A percentile compares a stretch with the other conserved stretches of the same genome.
Evolutionary conservation across 2,113 vertebrate species (phyloP).

Genomic region (Neolamprologus falcicula): DNA sequence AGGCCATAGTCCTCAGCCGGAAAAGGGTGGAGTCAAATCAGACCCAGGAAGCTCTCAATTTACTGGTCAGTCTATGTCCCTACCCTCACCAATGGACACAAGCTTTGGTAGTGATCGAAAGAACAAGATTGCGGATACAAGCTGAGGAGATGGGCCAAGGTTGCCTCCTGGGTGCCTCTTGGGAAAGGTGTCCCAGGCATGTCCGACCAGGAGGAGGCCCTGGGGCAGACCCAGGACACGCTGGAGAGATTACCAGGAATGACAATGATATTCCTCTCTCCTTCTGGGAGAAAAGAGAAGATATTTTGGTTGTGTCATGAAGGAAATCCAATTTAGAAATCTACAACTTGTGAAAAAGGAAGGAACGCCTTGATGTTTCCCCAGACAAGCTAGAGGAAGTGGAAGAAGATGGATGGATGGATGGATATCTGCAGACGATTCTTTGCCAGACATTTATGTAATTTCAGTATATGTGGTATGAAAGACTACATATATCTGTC

Average conservation of each 20-base stretch:
- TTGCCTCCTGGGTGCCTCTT: background rate
- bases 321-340: background rate
- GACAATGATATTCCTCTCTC: background rate
- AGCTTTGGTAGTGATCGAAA: background rate
- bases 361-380: background rate
- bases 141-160: background rate
- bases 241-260: background rate
- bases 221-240: background rate
- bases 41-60: background rate
- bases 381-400: background rate
- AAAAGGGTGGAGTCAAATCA: background rate
- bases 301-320: background rate
- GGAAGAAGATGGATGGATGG: background rate
- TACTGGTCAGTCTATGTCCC: fast-evolving
- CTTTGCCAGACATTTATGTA: background rate
- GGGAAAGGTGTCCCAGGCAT: background rate
- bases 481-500: background rate
- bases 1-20: background rate
- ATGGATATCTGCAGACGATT: background rate
- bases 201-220: background rate
- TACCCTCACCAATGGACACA: background rate
- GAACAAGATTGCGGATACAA: fast-evolving
- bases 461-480: background rate
- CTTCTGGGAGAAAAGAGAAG: background rate
- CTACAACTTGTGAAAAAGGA: background rate